These are phyloP conservation scores for Hydriomena furcata DNA, from an alignment of 2,888 invertebrate species.

Conservation along the genomic window DNA sequence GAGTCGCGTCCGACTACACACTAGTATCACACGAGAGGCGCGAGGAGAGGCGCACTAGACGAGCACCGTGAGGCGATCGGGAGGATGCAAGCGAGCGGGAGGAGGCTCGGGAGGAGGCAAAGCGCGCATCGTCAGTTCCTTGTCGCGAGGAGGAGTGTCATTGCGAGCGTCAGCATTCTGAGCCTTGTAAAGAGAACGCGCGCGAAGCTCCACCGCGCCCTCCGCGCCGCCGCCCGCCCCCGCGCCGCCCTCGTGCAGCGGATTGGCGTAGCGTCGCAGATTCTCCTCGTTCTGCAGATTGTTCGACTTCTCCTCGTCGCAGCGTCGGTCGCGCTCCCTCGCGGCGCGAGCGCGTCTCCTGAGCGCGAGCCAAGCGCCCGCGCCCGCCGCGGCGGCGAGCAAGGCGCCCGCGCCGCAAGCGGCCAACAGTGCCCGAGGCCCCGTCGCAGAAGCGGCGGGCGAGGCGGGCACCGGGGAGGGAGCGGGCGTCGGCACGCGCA, in stretches of 20 bases:
- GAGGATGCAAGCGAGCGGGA: slow-evolving; percentile 47
- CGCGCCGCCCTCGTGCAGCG: slow-evolving; percentile 86
- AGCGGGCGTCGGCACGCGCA: slow-evolving; percentile 54
- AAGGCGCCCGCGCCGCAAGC: slow-evolving; percentile 46
- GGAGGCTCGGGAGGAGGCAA: slow-evolving; percentile 70
- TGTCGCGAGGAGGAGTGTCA: slow-evolving; percentile 90
- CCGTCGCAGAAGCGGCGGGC: slow-evolving; percentile 46
- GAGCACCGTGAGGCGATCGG: slow-evolving; percentile 76
- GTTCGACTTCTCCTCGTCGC: slow-evolving; percentile 94
- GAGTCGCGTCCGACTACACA: slow-evolving; percentile 36
- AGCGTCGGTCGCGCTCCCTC: slow-evolving; percentile 84
- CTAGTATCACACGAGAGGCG: slow-evolving; percentile 51
- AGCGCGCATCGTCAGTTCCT: slow-evolving; percentile 91
- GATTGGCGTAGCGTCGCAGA: slow-evolving; percentile 91
- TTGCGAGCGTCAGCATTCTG: slow-evolving; percentile 93
- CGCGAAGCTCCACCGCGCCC: slow-evolving; percentile 77
- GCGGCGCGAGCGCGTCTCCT: slow-evolving; percentile 66
- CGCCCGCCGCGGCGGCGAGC: slow-evolving; percentile 37
- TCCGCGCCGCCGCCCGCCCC: slow-evolving; percentile 64
- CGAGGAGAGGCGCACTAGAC: slow-evolving; percentile 50
- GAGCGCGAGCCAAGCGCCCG: slow-evolving; percentile 46
- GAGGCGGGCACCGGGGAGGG: slow-evolving; percentile 61
- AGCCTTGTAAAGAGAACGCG: slow-evolving; percentile 91
- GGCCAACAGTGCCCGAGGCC: slow-evolving; percentile 41
- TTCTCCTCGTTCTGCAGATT: slow-evolving; percentile 96